Evolutionary conservation across 2,797 vertebrate genomes (phyloP), one percentile per base, ranked within the genome.

Genomic region (Rhynchonycteris naso): DNA sequence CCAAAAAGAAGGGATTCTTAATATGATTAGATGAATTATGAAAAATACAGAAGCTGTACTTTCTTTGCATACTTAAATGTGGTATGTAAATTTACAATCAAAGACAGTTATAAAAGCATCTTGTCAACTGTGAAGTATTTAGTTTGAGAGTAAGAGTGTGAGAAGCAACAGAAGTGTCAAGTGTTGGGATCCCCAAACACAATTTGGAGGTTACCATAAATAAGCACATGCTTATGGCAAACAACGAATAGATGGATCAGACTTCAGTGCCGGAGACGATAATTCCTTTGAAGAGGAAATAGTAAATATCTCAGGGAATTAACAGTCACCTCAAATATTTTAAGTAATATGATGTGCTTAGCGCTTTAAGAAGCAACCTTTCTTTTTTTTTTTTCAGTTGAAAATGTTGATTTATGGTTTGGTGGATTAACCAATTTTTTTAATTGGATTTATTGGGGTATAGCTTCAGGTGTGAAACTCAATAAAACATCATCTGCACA

Each of bases 221-320:
- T 12, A 50, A 79, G 50, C 11, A 14, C 21, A 3, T 88, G 26
- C 35, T 19, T 35, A 80, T 66, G 18, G 56, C 71, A 92, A 85
- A 50, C 35, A 69, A 54, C 24, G 58, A 56, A 75, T 19, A 92
- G 43, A 54, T 21, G 79, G 84, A 80, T 85, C 89, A 85, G 59
- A 58, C 47, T 86, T 75, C 21, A 58, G 50, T 88, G 28, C 38
- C 61, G 74, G 26, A 11, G 38, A 47, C 91, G n/a, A 75, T 68
- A 92, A 75, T 54, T 21, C 21, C 50, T 72, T 16, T 26, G 0
- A 84, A 33, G 63, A 28, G 33, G 30, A 69, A 61, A 54, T 4
- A 92, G 59, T 63, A 85, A 91, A n/a, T 56, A 78, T 65, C 18
- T 92, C 81, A 89, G 38, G 33, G 74, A 92, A 81, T 75, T 86